Conservation (phyloP, 2,113 vertebrate genomes). For the Oncorhynchus clarkii region DNA sequence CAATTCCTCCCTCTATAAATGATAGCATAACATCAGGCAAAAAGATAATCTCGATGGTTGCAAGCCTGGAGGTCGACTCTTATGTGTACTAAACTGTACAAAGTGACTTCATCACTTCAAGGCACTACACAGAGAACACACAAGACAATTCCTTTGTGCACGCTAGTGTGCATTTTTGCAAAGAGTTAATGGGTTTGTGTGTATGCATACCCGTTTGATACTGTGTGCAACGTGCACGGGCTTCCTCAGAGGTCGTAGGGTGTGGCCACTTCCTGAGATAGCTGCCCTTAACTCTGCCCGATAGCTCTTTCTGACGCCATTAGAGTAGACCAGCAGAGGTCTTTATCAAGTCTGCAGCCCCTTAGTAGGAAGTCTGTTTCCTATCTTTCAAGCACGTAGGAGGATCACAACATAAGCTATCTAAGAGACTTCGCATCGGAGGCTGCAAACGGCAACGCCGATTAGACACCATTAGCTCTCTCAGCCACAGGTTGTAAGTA, state of each 20-base stretch:
- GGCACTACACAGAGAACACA: background rate
- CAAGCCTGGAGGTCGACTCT: background rate
- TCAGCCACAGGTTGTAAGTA: background rate
- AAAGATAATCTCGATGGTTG: background rate
- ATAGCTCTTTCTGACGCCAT: slow-evolving; percentile 43
- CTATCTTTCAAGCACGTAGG: slow-evolving; percentile 30
- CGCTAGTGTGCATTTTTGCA: background rate
- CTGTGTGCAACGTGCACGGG: background rate
- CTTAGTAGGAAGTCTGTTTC: slow-evolving; percentile 52
- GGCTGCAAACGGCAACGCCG: background rate
- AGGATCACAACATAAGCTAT: slow-evolving; percentile 42
- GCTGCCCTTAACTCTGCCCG: background rate
- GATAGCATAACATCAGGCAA: background rate
- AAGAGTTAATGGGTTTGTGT: background rate
- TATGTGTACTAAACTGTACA: background rate
- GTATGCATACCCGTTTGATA: background rate
- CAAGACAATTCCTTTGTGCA: background rate
- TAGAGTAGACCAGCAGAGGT: slow-evolving; percentile 25
- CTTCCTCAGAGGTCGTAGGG: too few relatives aligned
- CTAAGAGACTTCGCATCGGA: slow-evolving; percentile 5
- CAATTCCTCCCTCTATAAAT: background rate
- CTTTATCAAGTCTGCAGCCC: slow-evolving; percentile 40
- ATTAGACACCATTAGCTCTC: too few relatives aligned
- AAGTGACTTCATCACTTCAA: background rate
- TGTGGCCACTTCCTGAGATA: background rate